Evolutionary conservation across 2,797 vertebrate genomes (phyloP), one percentile per base, ranked within the genome.

Genomic region (Lagothrix lagotricha): DNA sequence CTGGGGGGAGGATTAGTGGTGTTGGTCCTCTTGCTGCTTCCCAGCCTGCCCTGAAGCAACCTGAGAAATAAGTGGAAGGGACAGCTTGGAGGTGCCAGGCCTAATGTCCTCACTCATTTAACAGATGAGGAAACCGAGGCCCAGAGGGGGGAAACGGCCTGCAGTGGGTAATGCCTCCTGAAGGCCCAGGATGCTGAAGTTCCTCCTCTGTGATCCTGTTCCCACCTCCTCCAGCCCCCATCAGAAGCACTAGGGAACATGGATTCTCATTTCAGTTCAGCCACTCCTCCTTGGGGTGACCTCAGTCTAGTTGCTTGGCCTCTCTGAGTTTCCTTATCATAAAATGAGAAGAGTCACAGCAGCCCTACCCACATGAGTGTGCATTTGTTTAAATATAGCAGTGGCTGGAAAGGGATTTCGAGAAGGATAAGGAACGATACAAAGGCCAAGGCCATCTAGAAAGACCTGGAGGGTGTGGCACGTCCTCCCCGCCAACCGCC

Each of bases 81-180:
- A 22, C 39, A 11, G 48, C 4, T 5, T 10, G 19, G 30, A 73
- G 39, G 10, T 9, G 44, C 33, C 70, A 41, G 46, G n/a, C 4
- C 57, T 44, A 1, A 10, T 4, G 54, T 67, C 52, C 20, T 36
- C 1, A 13, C n/a, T 67, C n/a, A 7, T 44, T 96, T 93, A 33
- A 72, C 44, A 95, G 70, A 80, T 2, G 46, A 70, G 44, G 61
- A 80, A 67, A 58, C 57, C 4, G 52, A 89, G 95, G 75, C 57
- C 30, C 24, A 15, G 72, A 57, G 58, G 70, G 61, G 41, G 46
- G 28, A 17, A 64, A 26, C 2, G 6, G 30, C 39, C 46, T 58
- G n/a, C 19, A 41, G 70, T 3, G 11, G 28, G 67, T 12, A 5
- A 54, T 19, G 19, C 24, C 33, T 48, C 67, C 48, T 33, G 52